Percentiles rank a stretch among this genome's conserved stretches.
Evolutionary conservation across 2,797 vertebrate species (phyloP).

Genomic region (Characodon lateralis): DNA sequence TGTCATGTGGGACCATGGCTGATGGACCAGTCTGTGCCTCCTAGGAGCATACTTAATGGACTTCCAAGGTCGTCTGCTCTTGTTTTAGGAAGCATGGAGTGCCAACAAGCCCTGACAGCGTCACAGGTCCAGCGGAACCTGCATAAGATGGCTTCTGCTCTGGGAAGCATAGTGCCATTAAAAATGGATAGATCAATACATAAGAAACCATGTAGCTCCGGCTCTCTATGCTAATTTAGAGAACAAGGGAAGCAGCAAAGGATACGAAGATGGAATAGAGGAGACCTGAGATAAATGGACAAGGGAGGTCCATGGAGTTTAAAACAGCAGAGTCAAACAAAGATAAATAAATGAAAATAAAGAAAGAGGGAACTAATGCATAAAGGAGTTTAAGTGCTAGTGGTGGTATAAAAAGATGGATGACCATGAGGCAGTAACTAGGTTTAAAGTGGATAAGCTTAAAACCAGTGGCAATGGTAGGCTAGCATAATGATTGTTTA

Average conservation of each 20-base stretch:
- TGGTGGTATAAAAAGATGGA: not conserved
- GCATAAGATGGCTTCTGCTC: constrained; percentile 53
- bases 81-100: constrained; percentile 53
- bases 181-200: constrained; percentile 75
- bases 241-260: constrained; percentile 39
- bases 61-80: constrained; percentile 64
- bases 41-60: constrained; percentile 63
- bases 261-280: constrained; percentile 30
- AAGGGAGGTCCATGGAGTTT: constrained; percentile 26
- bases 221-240: constrained; percentile 59
- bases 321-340: not conserved
- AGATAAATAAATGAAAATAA: constrained; percentile 1
- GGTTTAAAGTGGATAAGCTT: not conserved
- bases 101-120: constrained; percentile 65
- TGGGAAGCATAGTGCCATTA: constrained; percentile 58
- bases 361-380: not conserved
- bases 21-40: constrained; percentile 52
- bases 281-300: constrained; percentile 32
- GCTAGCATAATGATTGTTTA: not conserved
- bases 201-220: constrained; percentile 58
- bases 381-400: not conserved
- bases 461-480: not conserved
- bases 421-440: not conserved
- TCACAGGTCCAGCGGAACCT: constrained; percentile 59
- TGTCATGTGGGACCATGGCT: constrained; percentile 42